These are phyloP conservation scores for Drosophila rubida DNA, from an alignment of 2,888 invertebrate genomes.

Conservation along the genomic window DNA sequence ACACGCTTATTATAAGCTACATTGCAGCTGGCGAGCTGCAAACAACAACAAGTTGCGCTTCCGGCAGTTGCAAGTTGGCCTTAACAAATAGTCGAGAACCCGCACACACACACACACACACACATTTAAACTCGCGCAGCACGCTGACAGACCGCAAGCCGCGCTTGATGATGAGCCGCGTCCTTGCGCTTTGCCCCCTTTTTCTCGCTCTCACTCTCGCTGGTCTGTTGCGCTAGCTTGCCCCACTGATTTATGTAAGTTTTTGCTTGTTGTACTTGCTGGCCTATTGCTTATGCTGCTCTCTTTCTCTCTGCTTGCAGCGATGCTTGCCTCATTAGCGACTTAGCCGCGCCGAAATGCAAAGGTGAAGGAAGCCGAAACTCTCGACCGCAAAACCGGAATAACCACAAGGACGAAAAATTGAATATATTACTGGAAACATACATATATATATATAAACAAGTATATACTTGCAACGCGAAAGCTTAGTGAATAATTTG, in stretches of 20 bases:
- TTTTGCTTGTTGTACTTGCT: slow-evolving; percentile 32
- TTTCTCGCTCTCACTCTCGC: not conserved
- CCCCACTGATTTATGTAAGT: slow-evolving; percentile 44
- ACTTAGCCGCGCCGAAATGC: slow-evolving; percentile 52
- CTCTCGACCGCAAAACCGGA: slow-evolving; percentile 7
- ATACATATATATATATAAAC: slow-evolving; percentile 1
- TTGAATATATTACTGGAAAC: slow-evolving; percentile 6
- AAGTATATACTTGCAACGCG: not conserved
- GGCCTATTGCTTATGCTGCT: slow-evolving; percentile 43
- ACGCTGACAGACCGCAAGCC: slow-evolving; percentile 34
- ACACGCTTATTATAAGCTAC: slow-evolving; percentile 8
- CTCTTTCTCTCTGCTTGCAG: slow-evolving; percentile 48
- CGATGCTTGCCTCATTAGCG: slow-evolving; percentile 70
- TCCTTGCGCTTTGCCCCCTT: slow-evolving; percentile 33
- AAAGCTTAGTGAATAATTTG: slow-evolving; percentile 13
- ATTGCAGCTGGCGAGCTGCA: slow-evolving; percentile 24
- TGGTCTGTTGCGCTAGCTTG: slow-evolving; percentile 12
- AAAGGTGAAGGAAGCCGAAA: slow-evolving; percentile 39
- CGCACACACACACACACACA: slow-evolving; percentile 1
- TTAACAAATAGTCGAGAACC: slow-evolving; percentile 15
- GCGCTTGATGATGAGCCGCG: slow-evolving; percentile 34
- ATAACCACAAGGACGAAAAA: slow-evolving; percentile 26
- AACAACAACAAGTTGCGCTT: slow-evolving; percentile 67
- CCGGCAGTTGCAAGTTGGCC: slow-evolving; percentile 59
- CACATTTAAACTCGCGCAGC: not conserved